Percentiles rank a stretch among this genome's conserved stretches.
These are phyloP conservation scores for Tamias sibiricus DNA, from an alignment of 2,113 vertebrate genomes.

Conservation along the genomic window DNA sequence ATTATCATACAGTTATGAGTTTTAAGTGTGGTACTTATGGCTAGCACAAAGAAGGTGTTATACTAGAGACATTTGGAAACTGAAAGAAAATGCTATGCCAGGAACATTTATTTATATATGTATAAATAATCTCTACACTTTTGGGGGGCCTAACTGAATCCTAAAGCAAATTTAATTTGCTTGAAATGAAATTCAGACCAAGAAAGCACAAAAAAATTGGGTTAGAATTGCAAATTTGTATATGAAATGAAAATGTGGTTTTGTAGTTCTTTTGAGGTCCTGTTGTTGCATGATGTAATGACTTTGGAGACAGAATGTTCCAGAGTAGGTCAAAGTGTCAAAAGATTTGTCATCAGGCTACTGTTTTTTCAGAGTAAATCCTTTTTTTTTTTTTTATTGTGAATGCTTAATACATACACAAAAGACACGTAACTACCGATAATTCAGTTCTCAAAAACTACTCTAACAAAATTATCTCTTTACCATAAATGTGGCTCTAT, in stretches of 20 bases:
- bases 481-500: background rate
- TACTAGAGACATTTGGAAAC: background rate
- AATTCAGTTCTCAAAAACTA: background rate
- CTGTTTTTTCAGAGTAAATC: background rate
- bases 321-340: background rate
- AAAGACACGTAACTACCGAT: background rate
- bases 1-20: background rate
- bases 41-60: background rate
- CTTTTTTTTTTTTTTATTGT: background rate
- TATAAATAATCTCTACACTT: background rate
- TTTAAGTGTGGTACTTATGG: background rate
- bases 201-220: background rate
- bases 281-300: background rate
- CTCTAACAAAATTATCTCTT: background rate
- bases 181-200: constrained; percentile 28
- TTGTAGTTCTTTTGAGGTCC: background rate
- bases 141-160: too few species aligned
- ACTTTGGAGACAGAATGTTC: background rate
- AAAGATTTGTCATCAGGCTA: background rate
- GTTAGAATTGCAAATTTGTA: background rate
- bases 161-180: too few species aligned
- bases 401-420: background rate
- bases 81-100: background rate
- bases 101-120: background rate
- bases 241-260: background rate